Base-by-base conservation (phyloP, 1,140 invertebrate genomes). In the Atta cephalotes region DNA sequence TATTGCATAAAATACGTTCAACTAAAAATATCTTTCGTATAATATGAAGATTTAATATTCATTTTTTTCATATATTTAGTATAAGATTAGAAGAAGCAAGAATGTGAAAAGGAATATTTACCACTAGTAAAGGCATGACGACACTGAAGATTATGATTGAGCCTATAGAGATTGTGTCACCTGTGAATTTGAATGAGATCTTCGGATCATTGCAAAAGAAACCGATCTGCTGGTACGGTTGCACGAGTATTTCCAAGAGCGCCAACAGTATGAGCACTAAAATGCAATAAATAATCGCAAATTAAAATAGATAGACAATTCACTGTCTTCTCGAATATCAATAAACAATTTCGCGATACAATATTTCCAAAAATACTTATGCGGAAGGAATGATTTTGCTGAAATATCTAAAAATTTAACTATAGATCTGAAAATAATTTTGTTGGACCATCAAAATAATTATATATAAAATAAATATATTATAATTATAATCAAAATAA, bases 131-230 rank as follows among this genome's bases (percentile, higher is more conserved):
- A 14, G 93, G 93, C 9, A 90, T 9, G 7, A 68, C 0, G 4
- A 91, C 0, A 56, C 76, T 76, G 18, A 86, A 77, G 0, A 6
- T 0, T 2, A 94, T 9, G 4, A 94, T 35, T 12, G 88, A 0
- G 31, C 94, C 92, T 82, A 94, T 92, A 14, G 94, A 95, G 16
- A 97, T 94, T 0, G 96, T 97, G 58, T 97, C 97, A 5, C 97
- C 97, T 0, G 91, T 95, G 86, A 94, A 97, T 56, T 96, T 96
- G 80, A 96, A 94, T 0, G 96, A 96, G 28, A 97, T 95, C 72
- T 95, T 96, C 1, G 96, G 96, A 88, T 97, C 97, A 79, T 96
- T 96, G 91, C 97, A 97, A 35, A 93, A 95, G 88, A 97, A 97
- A 0, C 96, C 97, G 3, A 95, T 90, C 68, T 94, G 94, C 18